A percentile compares a stretch with the other conserved stretches of the same genome.
These are phyloP conservation scores for Eurytoma adleriae DNA, from an alignment of 2,888 invertebrate species.

Conservation along the genomic window DNA sequence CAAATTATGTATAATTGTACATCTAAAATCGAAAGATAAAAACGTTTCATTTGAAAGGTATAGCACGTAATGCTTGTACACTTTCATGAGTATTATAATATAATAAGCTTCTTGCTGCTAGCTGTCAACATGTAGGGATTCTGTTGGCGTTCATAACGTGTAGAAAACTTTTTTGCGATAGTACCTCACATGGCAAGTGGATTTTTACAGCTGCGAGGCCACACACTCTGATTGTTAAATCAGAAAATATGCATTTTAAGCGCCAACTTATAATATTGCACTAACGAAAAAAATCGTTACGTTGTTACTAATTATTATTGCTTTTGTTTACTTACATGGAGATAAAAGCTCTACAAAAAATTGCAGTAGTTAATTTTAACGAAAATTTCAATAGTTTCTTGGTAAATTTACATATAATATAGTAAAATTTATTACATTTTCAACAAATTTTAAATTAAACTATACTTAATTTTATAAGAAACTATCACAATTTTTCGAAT, in stretches of 20 bases:
- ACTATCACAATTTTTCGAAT: too few species aligned
- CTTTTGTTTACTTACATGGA: too few species aligned
- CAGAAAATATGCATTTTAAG: constrained; percentile 22
- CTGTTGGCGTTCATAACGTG: constrained; percentile 48
- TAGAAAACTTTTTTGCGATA: constrained; percentile 56
- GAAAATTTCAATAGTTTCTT: too few species aligned
- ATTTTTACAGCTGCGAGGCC: constrained; percentile 73
- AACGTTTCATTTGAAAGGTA: constrained; percentile 59
- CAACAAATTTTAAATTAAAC: not conserved
- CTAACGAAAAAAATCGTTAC: constrained; percentile 23
- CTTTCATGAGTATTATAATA: constrained; percentile 61
- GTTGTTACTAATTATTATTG: too few species aligned
- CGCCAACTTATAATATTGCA: constrained; percentile 10
- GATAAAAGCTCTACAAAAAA: too few species aligned
- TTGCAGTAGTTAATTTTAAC: too few species aligned
- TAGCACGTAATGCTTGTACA: constrained; percentile 60
- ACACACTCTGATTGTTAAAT: constrained; percentile 55
- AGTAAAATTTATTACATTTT: too few species aligned
- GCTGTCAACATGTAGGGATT: constrained; percentile 47
- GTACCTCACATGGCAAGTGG: constrained; percentile 70
- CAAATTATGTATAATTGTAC: constrained; percentile 60
- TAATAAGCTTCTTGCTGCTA: constrained; percentile 53
- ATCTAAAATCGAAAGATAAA: constrained; percentile 66
- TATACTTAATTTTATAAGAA: not conserved
- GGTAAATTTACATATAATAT: too few species aligned